Conservation (phyloP, 2,888 invertebrate species). For the Plagodis pulveraria region DNA sequence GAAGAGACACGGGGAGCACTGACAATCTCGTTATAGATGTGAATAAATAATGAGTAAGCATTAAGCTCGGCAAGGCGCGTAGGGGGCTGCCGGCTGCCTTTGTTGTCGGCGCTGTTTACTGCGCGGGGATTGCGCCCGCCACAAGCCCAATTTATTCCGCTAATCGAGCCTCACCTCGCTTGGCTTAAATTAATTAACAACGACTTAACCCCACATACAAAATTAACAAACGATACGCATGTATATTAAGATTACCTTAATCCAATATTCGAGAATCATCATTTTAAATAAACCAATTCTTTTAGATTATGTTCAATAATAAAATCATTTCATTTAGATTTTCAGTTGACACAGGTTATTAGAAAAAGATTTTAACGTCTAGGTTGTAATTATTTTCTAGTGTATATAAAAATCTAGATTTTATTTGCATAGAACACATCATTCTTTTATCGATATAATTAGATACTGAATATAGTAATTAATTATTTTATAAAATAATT, state of each 20-base stretch:
- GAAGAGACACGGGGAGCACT: constrained; percentile 67
- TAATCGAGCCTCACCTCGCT: constrained; percentile 77
- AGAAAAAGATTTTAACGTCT: too few species aligned
- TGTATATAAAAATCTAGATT: too few species aligned
- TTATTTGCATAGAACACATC: too few species aligned
- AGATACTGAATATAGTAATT: constrained; percentile 6
- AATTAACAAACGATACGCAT: constrained; percentile 50
- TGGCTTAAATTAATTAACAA: constrained; percentile 78
- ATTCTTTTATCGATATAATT: too few species aligned
- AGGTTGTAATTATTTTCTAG: too few species aligned
- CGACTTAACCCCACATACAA: constrained; percentile 64
- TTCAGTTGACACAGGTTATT: too few species aligned
- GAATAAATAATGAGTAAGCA: constrained; percentile 83
- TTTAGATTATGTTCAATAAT: too few species aligned
- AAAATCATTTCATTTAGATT: too few species aligned
- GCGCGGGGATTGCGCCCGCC: constrained; percentile 70
- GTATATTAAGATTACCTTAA: constrained; percentile 25
- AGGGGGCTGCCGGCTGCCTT: constrained; percentile 65
- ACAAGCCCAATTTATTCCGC: constrained; percentile 79
- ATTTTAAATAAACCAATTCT: too few species aligned
- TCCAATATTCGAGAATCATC: not conserved
- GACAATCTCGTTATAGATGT: constrained; percentile 82
- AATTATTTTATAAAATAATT: constrained; percentile 4
- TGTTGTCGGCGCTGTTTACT: constrained; percentile 77
- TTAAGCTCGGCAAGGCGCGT: constrained; percentile 68